Evolutionary conservation across 2,113 vertebrate genomes (phyloP), one percentile per base, ranked within the genome.

Genomic region (Chionodraco myersi): DNA sequence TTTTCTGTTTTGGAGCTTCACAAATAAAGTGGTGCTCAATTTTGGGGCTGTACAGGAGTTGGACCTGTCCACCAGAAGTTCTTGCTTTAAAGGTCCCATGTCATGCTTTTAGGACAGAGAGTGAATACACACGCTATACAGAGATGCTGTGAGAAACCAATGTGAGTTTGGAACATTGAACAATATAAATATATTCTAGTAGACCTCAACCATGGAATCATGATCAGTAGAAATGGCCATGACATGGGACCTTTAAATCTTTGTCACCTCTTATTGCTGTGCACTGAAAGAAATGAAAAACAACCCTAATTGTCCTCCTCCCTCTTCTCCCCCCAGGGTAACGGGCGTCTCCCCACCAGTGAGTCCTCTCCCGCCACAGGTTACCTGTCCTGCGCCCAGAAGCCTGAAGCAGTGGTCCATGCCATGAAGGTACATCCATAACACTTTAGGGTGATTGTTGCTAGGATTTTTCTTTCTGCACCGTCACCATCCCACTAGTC

Each of bases 391-490:
- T 93, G 93, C 8, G 96, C 94, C 61, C 98, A 98, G 94, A 98
- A 98, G 90, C 97, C 97, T 0, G 97, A 99, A 88, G 97, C 97
- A 0, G 97, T 99, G 30, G 97, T 99, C 1, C 97, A 98, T 0
- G 97, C 97, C 14, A 99, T 99, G 97, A 99, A 98, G 97, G 97
- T 98, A 83, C 16, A 14, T 15, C 1, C 4, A 11, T 34, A 23
- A 6, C 3, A 57, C 47, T 47, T 56, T 2, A 49, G 18, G 18
- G 1, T 4, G 44, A 69, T 10, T 52, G 52, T n/a, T 18, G 53
- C 12, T 7, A 10, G 21, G 7, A 30, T 12, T 41, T 0, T 26
- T 1, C 4, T 10, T 5, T 18, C 10, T 41, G 61, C 11, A 41
- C 34, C 23, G 34, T 59, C 23, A 48, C 23, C 11, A n/a, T 26